These are phyloP conservation scores for Hemicrepidius hirtus DNA, from an alignment of 2,888 invertebrate genomes.

Conservation along the genomic window DNA sequence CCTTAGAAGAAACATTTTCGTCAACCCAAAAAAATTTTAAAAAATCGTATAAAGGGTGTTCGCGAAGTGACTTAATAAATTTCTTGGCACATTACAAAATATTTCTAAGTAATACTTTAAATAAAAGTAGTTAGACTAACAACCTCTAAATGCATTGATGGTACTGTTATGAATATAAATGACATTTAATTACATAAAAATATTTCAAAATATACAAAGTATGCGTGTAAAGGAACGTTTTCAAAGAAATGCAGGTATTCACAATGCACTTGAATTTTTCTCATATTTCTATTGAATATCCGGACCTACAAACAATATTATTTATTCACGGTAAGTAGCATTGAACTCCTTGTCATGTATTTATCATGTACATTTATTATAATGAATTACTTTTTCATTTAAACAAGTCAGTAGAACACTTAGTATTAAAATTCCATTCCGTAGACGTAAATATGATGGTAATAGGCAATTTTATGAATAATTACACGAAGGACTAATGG, in stretches of 20 bases:
- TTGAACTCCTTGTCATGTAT: slow-evolving; percentile 42
- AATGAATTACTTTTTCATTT: slow-evolving; percentile 40
- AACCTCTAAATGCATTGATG: no score
- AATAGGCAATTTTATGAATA: slow-evolving; percentile 25
- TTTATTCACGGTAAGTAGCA: slow-evolving; percentile 36
- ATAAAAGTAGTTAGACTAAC: no score
- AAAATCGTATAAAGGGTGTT: no score
- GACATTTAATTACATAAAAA: no score
- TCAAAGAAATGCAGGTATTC: slow-evolving; percentile 30
- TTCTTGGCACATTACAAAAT: no score
- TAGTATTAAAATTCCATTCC: slow-evolving; percentile 25
- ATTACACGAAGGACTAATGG: no score
- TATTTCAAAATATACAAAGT: background rate
- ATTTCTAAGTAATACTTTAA: no score
- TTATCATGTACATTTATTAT: slow-evolving; percentile 42
- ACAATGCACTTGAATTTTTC: slow-evolving; percentile 41
- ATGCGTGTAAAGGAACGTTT: background rate
- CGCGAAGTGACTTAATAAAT: no score
- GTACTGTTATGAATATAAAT: no score
- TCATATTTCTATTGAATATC: slow-evolving; percentile 31
- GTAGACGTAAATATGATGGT: slow-evolving; percentile 26
- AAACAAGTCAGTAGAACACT: slow-evolving; percentile 22
- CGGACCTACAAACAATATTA: slow-evolving; percentile 38
- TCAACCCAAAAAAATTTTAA: no score
- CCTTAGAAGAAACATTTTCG: no score